Base-by-base conservation (phyloP, 1,140 invertebrate species). In the Aphelinus atriplicis region DNA sequence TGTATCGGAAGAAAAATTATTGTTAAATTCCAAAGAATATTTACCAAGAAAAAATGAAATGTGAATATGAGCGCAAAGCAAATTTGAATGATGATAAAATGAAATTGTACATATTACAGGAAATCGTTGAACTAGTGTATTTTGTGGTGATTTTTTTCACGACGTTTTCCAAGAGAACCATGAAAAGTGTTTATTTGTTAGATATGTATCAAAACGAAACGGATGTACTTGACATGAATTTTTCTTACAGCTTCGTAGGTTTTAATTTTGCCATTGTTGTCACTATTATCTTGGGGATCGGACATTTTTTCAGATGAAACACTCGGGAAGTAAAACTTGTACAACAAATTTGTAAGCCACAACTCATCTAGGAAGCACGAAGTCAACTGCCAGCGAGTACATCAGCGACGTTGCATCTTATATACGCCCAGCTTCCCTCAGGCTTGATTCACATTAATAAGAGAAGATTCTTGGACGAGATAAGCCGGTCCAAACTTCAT, bases 361-460 rank as follows among this genome's bases (percentile, higher is more conserved):
- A 26, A 26, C 26, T 26, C 26, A 26, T 26, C 26, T 26, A 26
- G 26, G 26, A 26, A 26, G 26, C 26, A 26, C 9, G 3, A 60
- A 60, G 2, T 9, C 26, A 26, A 60, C 58, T 60, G 42, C 6
- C 58, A 42, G 9, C 26, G 45, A 60, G 58, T 3, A 42, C n/a
- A 3, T 26, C n/a, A 9, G 43, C 3, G 3, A 43, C 58, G 42
- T 7, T 7, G 58, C 9, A 0, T 7, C 10, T 60, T 60, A 60
- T 43, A 60, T 60, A 60, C 9, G 45, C n/a, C 1, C 2, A 58
- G 4, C 2, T 1, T 9, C n/a, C 57, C 7, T 58, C 4, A 26
- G 9, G 45, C 26, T 43, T 60, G 58, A 60, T 60, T 60, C 42
- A 26, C 58, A 60, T 60, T 58, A 58, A 58, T 58, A 58, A 58